Conservation (phyloP, 2,888 invertebrate genomes). For the Hirtodrosophila histrioides region DNA sequence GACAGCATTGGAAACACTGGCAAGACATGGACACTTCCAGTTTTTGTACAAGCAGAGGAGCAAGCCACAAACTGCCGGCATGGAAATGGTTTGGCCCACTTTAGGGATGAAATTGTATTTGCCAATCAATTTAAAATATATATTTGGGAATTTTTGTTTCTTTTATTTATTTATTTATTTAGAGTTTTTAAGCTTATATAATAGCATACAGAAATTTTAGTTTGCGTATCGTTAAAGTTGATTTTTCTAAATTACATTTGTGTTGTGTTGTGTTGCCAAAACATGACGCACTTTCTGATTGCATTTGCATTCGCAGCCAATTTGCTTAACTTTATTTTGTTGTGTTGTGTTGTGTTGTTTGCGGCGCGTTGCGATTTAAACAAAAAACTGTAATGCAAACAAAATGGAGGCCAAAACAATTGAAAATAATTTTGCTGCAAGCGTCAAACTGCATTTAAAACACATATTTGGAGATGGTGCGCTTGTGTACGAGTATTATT, state of each 20-base stretch:
- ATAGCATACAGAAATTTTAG: constrained; percentile 73
- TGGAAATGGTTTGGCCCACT: constrained; percentile 1
- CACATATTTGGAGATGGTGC: constrained; percentile 39
- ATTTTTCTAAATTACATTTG: constrained; percentile 77
- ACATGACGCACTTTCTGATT: constrained; percentile 63
- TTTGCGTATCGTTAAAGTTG: constrained; percentile 62
- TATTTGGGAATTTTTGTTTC: constrained; percentile 22
- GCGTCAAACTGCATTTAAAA: constrained; percentile 49
- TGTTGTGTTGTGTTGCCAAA: constrained; percentile 64
- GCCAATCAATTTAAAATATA: constrained; percentile 28
- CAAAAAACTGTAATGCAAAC: constrained; percentile 44
- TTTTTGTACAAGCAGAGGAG: constrained; percentile 17
- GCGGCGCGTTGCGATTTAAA: constrained; percentile 25
- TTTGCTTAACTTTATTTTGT: constrained; percentile 45
- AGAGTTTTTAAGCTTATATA: constrained; percentile 71
- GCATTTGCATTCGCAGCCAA: constrained; percentile 57
- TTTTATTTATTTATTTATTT: constrained; percentile 66
- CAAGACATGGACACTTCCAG: constrained; percentile 34
- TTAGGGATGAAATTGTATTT: constrained; percentile 9
- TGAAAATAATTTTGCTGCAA: constrained; percentile 42
- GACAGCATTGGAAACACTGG: constrained; percentile 24
- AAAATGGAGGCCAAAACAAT: constrained; percentile 56
- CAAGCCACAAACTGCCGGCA: constrained; percentile 17
- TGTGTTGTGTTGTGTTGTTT: too few relatives aligned
- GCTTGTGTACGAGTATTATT: neutral